phyloP scores from a whole-genome alignment of 2,113 vertebrate genomes.

The Parus major region DNA sequence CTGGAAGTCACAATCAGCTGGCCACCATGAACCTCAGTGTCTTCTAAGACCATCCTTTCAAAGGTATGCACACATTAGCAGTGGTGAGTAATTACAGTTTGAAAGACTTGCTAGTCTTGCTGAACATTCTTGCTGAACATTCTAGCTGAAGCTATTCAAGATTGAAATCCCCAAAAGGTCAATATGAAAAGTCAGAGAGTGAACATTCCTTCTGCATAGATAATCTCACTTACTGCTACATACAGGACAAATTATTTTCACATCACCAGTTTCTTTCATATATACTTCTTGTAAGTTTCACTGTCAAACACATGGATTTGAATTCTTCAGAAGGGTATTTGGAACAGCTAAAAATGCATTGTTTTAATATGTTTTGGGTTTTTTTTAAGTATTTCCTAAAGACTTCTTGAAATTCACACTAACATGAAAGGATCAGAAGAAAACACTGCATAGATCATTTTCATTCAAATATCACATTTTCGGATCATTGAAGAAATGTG shows the following conservation, averaged over 20 bases:
- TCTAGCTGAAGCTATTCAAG: not conserved
- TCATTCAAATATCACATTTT: not conserved
- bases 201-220: not conserved
- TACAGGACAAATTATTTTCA: not conserved
- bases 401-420: not conserved
- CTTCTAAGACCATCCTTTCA: not conserved
- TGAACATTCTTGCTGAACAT: too few relatives aligned
- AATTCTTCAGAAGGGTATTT: not conserved
- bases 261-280: not conserved
- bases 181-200: not conserved
- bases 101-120: not conserved
- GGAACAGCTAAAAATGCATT: not conserved
- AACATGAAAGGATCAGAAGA: not conserved
- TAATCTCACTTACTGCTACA: not conserved
- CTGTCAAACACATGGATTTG: not conserved
- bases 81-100: not conserved
- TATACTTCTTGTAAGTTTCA: not conserved
- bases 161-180: not conserved
- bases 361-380: not conserved
- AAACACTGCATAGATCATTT: not conserved
- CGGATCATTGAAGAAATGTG: not conserved
- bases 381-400: not conserved
- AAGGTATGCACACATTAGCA: not conserved
- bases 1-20: not conserved
- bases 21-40: accelerated